A percentile compares a stretch with the other conserved stretches of the same genome.
Evolutionary conservation across 2,797 vertebrate species (phyloP).

Genomic region (Anguilla pacifica): DNA sequence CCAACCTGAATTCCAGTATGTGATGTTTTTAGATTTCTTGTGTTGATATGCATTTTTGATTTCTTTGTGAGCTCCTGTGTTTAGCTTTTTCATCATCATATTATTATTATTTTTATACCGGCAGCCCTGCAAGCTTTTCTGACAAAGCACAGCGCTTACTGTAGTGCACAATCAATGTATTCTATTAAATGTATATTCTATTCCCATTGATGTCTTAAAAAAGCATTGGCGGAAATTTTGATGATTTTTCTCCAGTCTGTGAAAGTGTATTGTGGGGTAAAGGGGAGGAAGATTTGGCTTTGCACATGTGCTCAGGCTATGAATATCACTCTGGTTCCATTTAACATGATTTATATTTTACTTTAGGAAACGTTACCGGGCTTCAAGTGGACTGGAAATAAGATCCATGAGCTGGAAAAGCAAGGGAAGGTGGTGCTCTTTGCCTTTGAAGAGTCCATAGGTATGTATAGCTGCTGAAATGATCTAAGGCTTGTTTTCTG

Average conservation of each 20-base stretch:
- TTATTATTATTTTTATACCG: too few species aligned
- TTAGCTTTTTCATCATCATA: too few species aligned
- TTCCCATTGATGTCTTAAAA: not conserved
- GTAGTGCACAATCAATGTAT: too few species aligned
- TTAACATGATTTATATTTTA: not conserved
- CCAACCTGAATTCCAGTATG: too few species aligned
- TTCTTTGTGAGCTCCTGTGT: too few species aligned
- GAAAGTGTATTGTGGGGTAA: not conserved
- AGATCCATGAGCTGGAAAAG: slow-evolving; percentile 83
- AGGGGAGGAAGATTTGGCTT: not conserved
- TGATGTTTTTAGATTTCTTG: too few species aligned
- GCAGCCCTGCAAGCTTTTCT: too few species aligned
- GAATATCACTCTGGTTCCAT: not conserved
- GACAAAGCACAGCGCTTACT: too few species aligned
- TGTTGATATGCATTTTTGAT: too few species aligned
- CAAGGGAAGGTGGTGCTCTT: slow-evolving; percentile 85
- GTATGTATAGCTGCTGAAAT: slow-evolving; percentile 61
- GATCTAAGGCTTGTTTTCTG: not conserved
- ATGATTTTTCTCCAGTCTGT: not conserved
- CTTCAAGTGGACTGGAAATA: slow-evolving; percentile 95
- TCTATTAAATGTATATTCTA: not conserved
- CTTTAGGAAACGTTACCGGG: slow-evolving; percentile 94
- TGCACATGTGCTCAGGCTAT: not conserved
- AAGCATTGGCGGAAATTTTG: not conserved
- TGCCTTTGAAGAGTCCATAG: slow-evolving; percentile 95